A percentile compares a stretch with the other conserved stretches of the same genome.
phyloP scores from a whole-genome alignment of 2,888 invertebrate species.

The Agriopis aurantiaria region DNA sequence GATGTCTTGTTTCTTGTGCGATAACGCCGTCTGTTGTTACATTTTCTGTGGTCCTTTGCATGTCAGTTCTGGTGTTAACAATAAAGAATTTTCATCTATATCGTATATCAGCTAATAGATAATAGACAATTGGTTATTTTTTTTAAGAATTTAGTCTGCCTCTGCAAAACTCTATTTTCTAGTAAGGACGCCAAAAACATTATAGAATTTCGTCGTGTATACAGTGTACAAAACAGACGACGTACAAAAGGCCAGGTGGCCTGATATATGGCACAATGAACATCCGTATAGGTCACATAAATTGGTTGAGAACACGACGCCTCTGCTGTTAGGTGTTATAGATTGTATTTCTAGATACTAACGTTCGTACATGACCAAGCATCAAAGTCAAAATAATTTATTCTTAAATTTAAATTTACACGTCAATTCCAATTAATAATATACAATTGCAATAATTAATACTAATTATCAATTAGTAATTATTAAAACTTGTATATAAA shows the following conservation, averaged over 20 bases:
- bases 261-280: slow-evolving; percentile 15
- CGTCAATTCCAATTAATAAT: too few relatives aligned
- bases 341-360: slow-evolving; percentile 1
- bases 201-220: background rate
- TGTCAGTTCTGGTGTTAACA: too few relatives aligned
- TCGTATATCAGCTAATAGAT: background rate
- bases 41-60: too few relatives aligned
- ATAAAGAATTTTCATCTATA: too few relatives aligned
- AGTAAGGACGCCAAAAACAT: background rate
- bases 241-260: slow-evolving; percentile 18
- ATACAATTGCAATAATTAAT: too few relatives aligned
- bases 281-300: slow-evolving; percentile 16
- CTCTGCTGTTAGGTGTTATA: background rate
- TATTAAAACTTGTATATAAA: too few relatives aligned
- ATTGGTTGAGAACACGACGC: background rate
- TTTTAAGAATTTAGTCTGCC: background rate
- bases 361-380: background rate
- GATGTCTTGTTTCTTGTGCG: too few relatives aligned
- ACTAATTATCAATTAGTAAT: too few relatives aligned
- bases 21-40: too few relatives aligned
- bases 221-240: slow-evolving; percentile 1
- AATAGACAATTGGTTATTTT: background rate
- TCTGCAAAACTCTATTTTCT: background rate
- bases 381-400: too few relatives aligned
- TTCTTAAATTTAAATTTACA: too few relatives aligned